Evolutionary conservation across 2,797 vertebrate species (phyloP).

Genomic region (Mionectes olivaceus): DNA sequence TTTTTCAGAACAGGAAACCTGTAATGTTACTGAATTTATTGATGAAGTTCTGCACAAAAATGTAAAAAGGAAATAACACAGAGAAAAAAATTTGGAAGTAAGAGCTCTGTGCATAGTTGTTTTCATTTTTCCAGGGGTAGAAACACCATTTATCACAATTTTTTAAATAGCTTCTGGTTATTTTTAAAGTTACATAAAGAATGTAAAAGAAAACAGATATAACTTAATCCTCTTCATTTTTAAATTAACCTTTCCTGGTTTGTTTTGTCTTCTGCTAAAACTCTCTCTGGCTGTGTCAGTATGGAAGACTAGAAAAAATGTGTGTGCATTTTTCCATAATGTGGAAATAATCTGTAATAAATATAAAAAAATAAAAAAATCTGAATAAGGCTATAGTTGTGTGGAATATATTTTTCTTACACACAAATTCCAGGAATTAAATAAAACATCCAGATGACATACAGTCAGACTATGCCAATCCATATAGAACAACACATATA

Average conservation of each 20-base stretch:
- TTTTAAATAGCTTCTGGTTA: background rate
- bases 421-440: background rate
- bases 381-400: background rate
- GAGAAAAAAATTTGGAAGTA: background rate
- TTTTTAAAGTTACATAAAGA: background rate
- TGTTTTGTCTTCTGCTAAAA: background rate
- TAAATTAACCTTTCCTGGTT: background rate
- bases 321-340: background rate
- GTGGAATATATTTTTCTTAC: background rate
- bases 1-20: background rate
- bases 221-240: background rate
- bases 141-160: background rate
- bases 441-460: rapidly evolving
- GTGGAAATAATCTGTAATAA: background rate
- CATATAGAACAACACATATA: background rate
- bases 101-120: background rate
- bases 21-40: background rate
- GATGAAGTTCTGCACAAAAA: background rate
- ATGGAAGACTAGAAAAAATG: background rate
- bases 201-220: background rate
- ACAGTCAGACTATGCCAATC: background rate
- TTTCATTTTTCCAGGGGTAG: background rate
- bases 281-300: background rate
- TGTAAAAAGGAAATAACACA: background rate
- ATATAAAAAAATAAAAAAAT: too few species aligned